Evolutionary conservation across 2,113 vertebrate genomes (phyloP).

Genomic region (Hyla sarda): DNA sequence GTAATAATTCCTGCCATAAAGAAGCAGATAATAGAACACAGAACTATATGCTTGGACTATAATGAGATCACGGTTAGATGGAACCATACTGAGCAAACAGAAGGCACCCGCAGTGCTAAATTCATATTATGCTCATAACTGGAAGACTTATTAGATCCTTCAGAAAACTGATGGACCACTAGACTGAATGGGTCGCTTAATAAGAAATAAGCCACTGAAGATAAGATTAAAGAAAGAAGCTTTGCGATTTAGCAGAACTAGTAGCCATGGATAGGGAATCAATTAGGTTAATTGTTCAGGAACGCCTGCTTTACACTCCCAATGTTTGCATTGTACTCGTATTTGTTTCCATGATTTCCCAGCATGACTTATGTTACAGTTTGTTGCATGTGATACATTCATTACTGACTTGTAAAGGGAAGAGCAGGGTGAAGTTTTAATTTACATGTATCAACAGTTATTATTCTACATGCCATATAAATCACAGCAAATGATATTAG

Average conservation of each 20-base stretch:
- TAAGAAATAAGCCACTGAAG: slow-evolving; percentile 2
- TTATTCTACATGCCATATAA: not conserved
- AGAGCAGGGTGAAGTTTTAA: not conserved
- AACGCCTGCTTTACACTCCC: not conserved
- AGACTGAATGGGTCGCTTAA: slow-evolving; percentile 5
- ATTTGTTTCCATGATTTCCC: not conserved
- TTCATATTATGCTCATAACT: not conserved
- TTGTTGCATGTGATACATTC: not conserved
- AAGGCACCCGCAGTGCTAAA: not conserved
- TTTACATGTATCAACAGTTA: not conserved
- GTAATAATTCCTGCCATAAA: not conserved
- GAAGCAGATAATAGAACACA: not conserved
- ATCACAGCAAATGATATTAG: not conserved
- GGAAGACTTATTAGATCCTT: slow-evolving; percentile 12
- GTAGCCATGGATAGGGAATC: slow-evolving; percentile 13
- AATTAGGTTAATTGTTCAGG: slow-evolving; percentile 46
- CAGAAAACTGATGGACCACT: slow-evolving; percentile 19
- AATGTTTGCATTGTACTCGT: not conserved
- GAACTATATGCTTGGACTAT: not conserved
- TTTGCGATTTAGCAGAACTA: slow-evolving; percentile 40
- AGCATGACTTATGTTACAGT: not conserved
- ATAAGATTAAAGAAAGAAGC: slow-evolving; percentile 29
- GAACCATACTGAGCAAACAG: not conserved
- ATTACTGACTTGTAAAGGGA: not conserved
- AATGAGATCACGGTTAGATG: not conserved